These are phyloP conservation scores for Pilophorus perplexus DNA, from an alignment of 2,888 invertebrate genomes.

Conservation along the genomic window DNA sequence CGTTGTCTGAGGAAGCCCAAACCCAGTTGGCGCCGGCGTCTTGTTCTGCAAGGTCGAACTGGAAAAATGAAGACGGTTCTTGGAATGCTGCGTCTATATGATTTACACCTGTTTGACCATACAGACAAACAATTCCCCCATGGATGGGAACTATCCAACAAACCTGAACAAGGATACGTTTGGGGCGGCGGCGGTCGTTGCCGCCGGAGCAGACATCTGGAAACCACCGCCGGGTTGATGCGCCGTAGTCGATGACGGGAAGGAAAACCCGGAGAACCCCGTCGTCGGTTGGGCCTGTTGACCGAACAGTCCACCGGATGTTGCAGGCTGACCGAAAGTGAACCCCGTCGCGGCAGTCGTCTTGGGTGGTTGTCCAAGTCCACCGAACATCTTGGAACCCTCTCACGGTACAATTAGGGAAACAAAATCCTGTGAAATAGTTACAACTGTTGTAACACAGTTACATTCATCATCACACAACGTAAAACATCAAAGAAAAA, in stretches of 20 bases:
- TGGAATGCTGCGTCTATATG: too few relatives aligned
- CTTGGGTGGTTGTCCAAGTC: background rate
- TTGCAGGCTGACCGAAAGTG: background rate
- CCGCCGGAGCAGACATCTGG: background rate
- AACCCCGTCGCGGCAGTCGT: conserved; percentile 11
- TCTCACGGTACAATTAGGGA: too few relatives aligned
- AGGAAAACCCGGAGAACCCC: conserved; percentile 23
- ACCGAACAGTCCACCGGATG: conserved; percentile 17
- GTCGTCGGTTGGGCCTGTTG: background rate
- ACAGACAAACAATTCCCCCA: too few relatives aligned
- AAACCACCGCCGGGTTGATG: conserved; percentile 6
- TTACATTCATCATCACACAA: too few relatives aligned
- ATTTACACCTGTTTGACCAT: too few relatives aligned
- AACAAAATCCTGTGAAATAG: too few relatives aligned
- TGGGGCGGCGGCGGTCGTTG: conserved; percentile 14
- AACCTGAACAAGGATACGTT: conserved; percentile 17
- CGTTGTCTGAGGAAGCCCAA: background rate
- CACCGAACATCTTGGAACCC: too few relatives aligned
- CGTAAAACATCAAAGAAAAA: too few relatives aligned
- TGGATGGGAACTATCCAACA: background rate
- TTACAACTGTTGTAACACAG: too few relatives aligned
- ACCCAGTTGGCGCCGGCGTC: background rate
- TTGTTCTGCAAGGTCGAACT: background rate
- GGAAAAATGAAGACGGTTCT: background rate
- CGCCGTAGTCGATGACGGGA: conserved; percentile 14